Evolutionary conservation across 2,113 vertebrate genomes (phyloP), one percentile per base, ranked within the genome.

Genomic region (Platichthys flesus): DNA sequence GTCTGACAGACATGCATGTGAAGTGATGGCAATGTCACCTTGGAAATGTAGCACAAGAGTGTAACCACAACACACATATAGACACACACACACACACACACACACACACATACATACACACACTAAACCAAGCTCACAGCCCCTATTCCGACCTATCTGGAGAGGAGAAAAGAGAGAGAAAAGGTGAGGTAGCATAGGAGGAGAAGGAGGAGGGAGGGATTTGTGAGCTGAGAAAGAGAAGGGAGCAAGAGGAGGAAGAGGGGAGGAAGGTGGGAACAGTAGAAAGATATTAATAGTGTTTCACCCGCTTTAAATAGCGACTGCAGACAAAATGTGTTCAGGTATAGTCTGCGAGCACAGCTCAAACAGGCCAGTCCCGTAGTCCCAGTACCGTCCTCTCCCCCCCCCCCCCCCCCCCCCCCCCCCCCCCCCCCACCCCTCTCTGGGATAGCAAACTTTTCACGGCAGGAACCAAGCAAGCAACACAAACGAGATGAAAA

Each of bases 201-300:
- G 64, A 31, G 82, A 75, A 60, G 12, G 24, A 57, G n/a, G 14
- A 49, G 45, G 24, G 66, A 67, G 40, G 40, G 40, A 42, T 12
- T 42, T 42, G 40, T 42, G 10, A 13, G 40, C 40, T 42, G 60
- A 77, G 57, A 40, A n/a, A 26, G 59, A 78, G 73, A 71, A 4
- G 49, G 49, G 49, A 20, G 49, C 49, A 49, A 58, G 21, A 64
- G 37, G 28, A 49, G 68, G 74, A 70, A 78, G 23, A 82, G 73
- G 59, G 75, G 76, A 85, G 74, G 84, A 89, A 88, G 76, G 60
- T 63, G 69, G 91, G 86, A 93, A 92, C 84, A 71, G 89, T 86
- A 84, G 87, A 92, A 92, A 52, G 87, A 89, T 94, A 95, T 93
- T 90, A 93, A 94, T 95, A 95, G 91, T 71, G 68, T 76, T 81